phyloP scores from a whole-genome alignment of 2,113 vertebrate genomes.

The Trinectes maculatus region DNA sequence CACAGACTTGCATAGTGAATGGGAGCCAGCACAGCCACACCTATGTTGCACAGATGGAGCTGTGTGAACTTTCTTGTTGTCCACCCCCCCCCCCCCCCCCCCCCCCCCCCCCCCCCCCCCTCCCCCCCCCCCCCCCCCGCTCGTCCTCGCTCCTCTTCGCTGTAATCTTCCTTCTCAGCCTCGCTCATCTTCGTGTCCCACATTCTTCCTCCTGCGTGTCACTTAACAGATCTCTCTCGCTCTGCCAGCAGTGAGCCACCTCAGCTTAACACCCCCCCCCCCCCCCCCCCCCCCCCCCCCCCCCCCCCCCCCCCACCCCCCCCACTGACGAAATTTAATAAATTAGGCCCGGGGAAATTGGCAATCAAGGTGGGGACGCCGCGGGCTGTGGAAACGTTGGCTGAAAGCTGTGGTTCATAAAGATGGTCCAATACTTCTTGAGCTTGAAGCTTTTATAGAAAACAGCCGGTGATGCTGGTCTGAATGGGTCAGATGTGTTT shows the following conservation, averaged over 20 bases:
- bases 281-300: slow-evolving; percentile 18
- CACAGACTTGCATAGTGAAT: slow-evolving; percentile 35
- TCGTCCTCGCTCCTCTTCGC: slow-evolving; percentile 35
- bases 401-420: slow-evolving; percentile 25
- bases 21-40: slow-evolving; percentile 48
- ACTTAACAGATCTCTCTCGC: slow-evolving; percentile 43
- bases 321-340: slow-evolving; percentile 58
- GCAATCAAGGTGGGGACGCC: slow-evolving; percentile 7
- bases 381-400: slow-evolving; percentile 39
- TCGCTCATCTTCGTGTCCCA: slow-evolving; percentile 38
- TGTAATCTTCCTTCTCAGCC: slow-evolving; percentile 23
- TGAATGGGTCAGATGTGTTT: too few relatives aligned
- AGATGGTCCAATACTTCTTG: neutral
- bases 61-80: slow-evolving; percentile 53
- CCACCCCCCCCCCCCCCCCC: slow-evolving; percentile 47
- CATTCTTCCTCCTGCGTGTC: slow-evolving; percentile 42
- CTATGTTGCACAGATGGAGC: slow-evolving; percentile 69
- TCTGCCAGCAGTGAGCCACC: slow-evolving; percentile 32
- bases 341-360: slow-evolving; percentile 40
- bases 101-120: slow-evolving; percentile 28
- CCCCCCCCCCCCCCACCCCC: slow-evolving; percentile 13
- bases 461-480: slow-evolving; percentile 35
- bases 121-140: slow-evolving; percentile 7
- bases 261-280: slow-evolving; percentile 7
- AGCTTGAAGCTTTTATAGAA: slow-evolving; percentile 24